These are phyloP conservation scores for Melospiza melodia DNA, from an alignment of 2,113 vertebrate genomes.

Conservation along the genomic window DNA sequence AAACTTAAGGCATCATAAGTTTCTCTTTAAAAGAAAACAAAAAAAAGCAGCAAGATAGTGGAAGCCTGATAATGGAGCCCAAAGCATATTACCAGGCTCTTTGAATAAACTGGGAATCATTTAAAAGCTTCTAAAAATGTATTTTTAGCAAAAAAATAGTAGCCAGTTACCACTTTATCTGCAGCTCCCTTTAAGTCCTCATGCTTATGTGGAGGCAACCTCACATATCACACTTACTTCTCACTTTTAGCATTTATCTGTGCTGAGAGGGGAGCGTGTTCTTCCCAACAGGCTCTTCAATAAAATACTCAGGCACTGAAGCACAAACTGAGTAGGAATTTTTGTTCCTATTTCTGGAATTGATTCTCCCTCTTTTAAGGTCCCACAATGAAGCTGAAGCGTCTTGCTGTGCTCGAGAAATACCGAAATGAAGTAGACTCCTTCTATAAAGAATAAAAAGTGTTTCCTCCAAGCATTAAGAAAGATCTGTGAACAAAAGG, in stretches of 20 bases:
- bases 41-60: background rate
- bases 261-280: background rate
- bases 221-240: background rate
- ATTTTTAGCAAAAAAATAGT: background rate
- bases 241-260: background rate
- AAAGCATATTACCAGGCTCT: background rate
- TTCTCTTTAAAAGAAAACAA: background rate
- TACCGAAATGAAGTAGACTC: conserved; percentile 78
- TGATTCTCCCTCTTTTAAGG: conserved; percentile 69
- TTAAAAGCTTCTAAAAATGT: background rate
- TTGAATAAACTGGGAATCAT: background rate
- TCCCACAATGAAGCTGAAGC: conserved; percentile 87
- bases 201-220: background rate
- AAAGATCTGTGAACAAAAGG: background rate
- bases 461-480: background rate
- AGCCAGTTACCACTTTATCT: background rate
- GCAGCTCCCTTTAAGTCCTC: background rate
- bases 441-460: conserved; percentile 74
- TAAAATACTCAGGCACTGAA: background rate
- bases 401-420: conserved; percentile 78
- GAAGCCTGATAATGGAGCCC: background rate
- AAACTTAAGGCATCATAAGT: background rate
- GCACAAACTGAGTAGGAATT: background rate
- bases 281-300: background rate
- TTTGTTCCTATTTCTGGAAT: background rate